These are phyloP conservation scores for Diarsia mendica DNA, from an alignment of 2,888 invertebrate species.

Conservation along the genomic window DNA sequence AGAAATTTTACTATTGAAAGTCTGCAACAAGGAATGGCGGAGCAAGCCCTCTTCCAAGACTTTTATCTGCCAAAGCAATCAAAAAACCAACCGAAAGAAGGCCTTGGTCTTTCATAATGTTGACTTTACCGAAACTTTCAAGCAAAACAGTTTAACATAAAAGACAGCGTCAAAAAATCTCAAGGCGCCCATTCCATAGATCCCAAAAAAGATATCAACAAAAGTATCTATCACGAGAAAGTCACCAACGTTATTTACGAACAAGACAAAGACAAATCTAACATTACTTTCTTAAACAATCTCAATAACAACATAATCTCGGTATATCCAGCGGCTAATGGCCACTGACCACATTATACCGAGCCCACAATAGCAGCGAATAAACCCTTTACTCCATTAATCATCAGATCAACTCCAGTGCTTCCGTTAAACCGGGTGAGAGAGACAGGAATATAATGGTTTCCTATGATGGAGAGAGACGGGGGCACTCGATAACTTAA, in stretches of 20 bases:
- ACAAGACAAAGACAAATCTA: conserved; percentile 53
- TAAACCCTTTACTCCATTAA: conserved; percentile 80
- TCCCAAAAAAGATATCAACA: conserved; percentile 5
- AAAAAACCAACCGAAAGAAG: neutral
- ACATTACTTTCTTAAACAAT: conserved; percentile 55
- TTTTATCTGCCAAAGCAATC: neutral
- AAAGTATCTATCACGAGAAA: conserved; percentile 25
- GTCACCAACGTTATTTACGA: conserved; percentile 37
- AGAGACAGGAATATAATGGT: conserved; percentile 64
- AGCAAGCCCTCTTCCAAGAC: neutral
- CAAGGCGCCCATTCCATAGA: conserved; percentile 19
- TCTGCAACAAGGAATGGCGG: neutral
- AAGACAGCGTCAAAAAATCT: neutral
- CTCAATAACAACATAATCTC: conserved; percentile 61
- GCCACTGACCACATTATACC: conserved; percentile 58
- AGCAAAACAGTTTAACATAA: neutral
- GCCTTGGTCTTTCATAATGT: neutral
- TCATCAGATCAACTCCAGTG: conserved; percentile 83
- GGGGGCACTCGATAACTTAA: conserved; percentile 83
- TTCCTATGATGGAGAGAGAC: conserved; percentile 66
- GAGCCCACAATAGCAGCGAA: conserved; percentile 62
- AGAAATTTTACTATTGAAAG: neutral
- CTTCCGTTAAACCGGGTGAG: conserved; percentile 82
- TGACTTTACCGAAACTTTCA: neutral
- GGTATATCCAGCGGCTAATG: conserved; percentile 54